phyloP scores from a whole-genome alignment of 2,888 invertebrate genomes.

The Coelopa pilipes region DNA sequence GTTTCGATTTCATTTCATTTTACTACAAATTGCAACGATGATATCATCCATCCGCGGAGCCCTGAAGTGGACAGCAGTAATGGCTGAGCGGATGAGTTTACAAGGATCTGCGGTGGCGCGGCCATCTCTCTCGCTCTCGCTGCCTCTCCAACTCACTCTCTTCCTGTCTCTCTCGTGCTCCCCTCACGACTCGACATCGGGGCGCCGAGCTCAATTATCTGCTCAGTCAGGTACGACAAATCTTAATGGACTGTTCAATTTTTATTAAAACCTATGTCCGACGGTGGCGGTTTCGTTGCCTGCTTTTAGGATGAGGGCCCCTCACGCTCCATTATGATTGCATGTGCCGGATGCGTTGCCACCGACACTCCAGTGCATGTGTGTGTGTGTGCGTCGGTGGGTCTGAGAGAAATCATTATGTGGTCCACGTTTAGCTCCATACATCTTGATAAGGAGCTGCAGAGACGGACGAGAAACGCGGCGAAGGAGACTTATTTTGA shows the following conservation, averaged over 20 bases:
- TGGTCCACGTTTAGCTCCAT: conserved; percentile 8
- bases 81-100: conserved; percentile 11
- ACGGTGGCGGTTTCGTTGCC: neutral
- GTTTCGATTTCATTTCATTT: conserved; percentile 34
- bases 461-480: neutral
- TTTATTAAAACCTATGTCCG: conserved; percentile 49
- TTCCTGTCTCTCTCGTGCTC: neutral
- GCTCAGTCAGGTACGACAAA: conserved; percentile 57
- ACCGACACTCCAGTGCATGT: neutral
- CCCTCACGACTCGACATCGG: neutral
- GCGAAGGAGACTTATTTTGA: neutral
- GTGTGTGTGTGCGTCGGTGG: neutral
- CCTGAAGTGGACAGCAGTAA: conserved; percentile 34
- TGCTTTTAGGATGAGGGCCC: conserved; percentile 23
- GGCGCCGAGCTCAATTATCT: conserved; percentile 44
- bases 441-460: neutral
- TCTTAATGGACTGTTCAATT: conserved; percentile 59
- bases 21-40: conserved; percentile 34
- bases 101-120: neutral
- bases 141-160: neutral
- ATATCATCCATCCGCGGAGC: conserved; percentile 25
- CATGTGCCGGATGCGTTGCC: conserved; percentile 8
- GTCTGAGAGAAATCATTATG: conserved; percentile 3
- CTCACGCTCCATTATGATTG: conserved; percentile 17
- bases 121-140: neutral